phyloP scores from a whole-genome alignment of 2,113 vertebrate genomes.

The Nerophis ophidion region DNA sequence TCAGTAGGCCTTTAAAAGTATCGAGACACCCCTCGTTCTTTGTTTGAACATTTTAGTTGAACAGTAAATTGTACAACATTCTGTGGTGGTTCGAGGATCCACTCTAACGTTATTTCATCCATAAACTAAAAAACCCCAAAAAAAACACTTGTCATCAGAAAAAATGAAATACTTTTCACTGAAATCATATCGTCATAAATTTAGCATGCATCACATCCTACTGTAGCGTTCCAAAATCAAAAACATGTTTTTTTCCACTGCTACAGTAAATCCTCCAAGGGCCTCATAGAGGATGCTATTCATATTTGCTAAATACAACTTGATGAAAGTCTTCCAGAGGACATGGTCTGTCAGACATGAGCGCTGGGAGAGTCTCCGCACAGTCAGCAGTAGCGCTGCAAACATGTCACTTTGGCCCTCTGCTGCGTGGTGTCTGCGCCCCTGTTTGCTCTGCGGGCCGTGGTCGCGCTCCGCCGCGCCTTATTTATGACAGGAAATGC shows the following conservation, averaged over 20 bases:
- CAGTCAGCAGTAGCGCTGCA: neutral
- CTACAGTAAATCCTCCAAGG: neutral
- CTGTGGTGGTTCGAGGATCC: no score
- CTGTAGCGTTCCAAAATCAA: neutral
- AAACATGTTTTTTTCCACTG: neutral
- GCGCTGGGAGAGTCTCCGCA: neutral
- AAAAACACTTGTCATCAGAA: no score
- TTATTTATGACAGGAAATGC: conserved; percentile 72
- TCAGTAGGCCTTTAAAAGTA: no score
- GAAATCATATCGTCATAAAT: no score
- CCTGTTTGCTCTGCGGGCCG: conserved; percentile 54
- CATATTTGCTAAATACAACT: neutral
- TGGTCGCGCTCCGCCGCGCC: conserved; percentile 46
- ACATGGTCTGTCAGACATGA: neutral
- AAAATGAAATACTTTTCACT: no score
- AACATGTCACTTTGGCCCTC: conserved; percentile 20
- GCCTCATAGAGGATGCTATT: neutral
- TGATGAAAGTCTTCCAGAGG: neutral
- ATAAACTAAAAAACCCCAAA: no score
- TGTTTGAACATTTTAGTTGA: no score
- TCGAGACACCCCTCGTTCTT: no score
- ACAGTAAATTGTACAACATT: no score
- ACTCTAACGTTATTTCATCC: no score
- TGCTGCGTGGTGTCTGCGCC: conserved; percentile 41
- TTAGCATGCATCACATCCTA: no score